Evolutionary conservation across 2,888 invertebrate species (phyloP).

Genomic region (Isoperla grammatica): DNA sequence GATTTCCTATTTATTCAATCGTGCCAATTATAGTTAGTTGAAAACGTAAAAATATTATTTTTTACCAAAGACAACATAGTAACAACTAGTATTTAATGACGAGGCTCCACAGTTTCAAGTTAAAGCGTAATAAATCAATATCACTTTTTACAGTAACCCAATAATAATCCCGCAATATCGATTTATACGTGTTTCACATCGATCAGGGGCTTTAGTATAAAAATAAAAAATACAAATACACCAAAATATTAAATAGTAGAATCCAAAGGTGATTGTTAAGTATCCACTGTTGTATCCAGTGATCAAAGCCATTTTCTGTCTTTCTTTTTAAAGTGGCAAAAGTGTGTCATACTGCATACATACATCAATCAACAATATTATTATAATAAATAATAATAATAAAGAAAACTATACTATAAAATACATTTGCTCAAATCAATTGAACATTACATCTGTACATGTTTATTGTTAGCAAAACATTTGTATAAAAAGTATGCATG

Average conservation of each 20-base stretch:
- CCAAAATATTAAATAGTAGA: constrained; percentile 20
- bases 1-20: constrained; percentile 19
- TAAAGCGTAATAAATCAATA: background rate
- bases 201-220: constrained; percentile 15
- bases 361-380: constrained; percentile 24
- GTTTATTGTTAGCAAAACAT: constrained; percentile 25
- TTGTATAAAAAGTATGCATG: constrained; percentile 3
- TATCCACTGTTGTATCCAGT: background rate
- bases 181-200: constrained; percentile 29
- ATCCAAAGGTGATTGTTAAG: background rate
- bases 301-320: constrained; percentile 18
- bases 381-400: no score
- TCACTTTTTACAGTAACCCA: constrained; percentile 12
- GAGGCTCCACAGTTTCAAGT: constrained; percentile 9
- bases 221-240: constrained; percentile 20
- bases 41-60: constrained; percentile 16
- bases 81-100: background rate
- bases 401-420: constrained; percentile 20
- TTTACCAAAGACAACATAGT: constrained; percentile 20
- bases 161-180: constrained; percentile 11
- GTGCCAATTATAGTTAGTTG: constrained; percentile 19
- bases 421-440: constrained; percentile 28
- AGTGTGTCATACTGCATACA: constrained; percentile 14
- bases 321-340: constrained; percentile 13
- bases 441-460: constrained; percentile 23